Percentiles rank a stretch among this genome's conserved stretches.
These are phyloP conservation scores for Ctenosaura bakeri DNA, from an alignment of 2,797 vertebrate species.

Conservation along the genomic window DNA sequence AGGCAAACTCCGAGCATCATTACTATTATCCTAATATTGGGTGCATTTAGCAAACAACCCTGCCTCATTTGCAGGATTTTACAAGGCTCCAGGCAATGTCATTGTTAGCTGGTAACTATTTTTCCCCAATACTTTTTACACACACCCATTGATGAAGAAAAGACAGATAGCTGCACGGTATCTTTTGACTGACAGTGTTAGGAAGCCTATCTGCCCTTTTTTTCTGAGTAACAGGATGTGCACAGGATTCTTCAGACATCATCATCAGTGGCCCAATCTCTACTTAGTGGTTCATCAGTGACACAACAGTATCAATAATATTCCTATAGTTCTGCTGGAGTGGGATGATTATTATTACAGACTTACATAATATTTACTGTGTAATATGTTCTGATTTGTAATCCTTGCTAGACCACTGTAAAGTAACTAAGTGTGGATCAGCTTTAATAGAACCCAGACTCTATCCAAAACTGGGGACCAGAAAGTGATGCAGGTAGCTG, in stretches of 20 bases:
- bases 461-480: not conserved
- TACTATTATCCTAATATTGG: not conserved
- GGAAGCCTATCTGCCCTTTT: not conserved
- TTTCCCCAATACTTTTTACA: not conserved
- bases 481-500: too few species aligned
- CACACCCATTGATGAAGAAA: not conserved
- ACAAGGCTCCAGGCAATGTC: not conserved
- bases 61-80: not conserved
- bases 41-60: not conserved
- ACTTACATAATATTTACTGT: not conserved
- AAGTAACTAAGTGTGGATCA: not conserved
- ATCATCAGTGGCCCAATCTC: not conserved
- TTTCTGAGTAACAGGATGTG: not conserved
- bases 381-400: not conserved
- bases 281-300: not conserved
- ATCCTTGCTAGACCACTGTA: not conserved
- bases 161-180: not conserved
- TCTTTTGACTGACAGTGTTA: not conserved
- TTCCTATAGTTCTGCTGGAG: not conserved
- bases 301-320: not conserved
- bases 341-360: not conserved
- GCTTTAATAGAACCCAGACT: not conserved
- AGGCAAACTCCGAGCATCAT: not conserved
- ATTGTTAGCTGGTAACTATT: not conserved
- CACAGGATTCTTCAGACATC: not conserved